Base-by-base conservation (phyloP, 2,797 vertebrate genomes). In the Diceros bicornis region DNA sequence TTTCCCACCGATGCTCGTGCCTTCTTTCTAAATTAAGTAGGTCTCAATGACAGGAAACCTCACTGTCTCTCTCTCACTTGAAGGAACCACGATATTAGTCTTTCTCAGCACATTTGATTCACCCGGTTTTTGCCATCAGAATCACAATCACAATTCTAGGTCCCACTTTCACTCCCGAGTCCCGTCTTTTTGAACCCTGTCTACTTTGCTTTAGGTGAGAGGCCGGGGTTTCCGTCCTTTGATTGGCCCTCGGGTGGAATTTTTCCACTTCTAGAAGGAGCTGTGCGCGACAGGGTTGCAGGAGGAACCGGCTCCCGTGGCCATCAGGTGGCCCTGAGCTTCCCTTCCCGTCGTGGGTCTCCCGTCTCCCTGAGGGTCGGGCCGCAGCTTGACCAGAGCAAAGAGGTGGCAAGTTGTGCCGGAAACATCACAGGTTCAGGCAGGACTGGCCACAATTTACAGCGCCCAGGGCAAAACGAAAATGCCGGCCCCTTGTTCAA, bases 361-460 rank as follows among this genome's bases (percentile, higher is more conserved):
- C 50, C 18, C 12, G 0, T 0, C 32, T 17, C 57, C 93, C 82
- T 4, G 23, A 11, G 1, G 16, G 25, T 32, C 17, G 0, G 41
- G 52, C 20, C 55, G 64, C 37, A 4, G 41, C 87, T 18, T 0
- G 25, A 21, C 61, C 44, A 20, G 27, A 59, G n/a, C 13, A 27
- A 41, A 25, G 10, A 59, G 25, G 23, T 4, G 5, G 16, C n/a
- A 10, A 0, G 6, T 12, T 1, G n/a, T 16, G 34, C 27, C 0
- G 0, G 72, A 71, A 52, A 13, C 1, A 13, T 11, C n/a, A 52
- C 1, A 3, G 17, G 17, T 7, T 72, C 23, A 7, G 66, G 84
- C 62, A 9, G 55, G 52, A 4, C 18, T 4, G 11, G 29, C 13
- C 9, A 8, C 29, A 5, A 52, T 9, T 18, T 10, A 50, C 29